Conservation (phyloP, 2,888 invertebrate genomes). For the Epinotia brunnichana region DNA sequence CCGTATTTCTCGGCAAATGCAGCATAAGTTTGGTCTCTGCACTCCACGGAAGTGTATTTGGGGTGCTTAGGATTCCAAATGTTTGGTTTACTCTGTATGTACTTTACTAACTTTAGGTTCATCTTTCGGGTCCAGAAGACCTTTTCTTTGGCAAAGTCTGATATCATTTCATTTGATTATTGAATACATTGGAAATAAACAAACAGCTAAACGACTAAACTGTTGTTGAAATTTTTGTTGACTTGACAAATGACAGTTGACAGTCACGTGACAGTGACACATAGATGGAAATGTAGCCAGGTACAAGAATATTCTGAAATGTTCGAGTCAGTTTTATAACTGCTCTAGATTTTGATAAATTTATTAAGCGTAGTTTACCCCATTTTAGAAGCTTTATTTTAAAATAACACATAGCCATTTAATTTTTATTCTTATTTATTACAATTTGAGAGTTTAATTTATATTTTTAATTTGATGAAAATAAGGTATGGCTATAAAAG, state of each 20-base stretch:
- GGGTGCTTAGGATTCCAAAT: slow-evolving; percentile 78
- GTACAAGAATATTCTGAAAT: not conserved
- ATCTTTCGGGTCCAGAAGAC: slow-evolving; percentile 77
- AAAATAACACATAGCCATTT: not conserved
- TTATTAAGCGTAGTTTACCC: not conserved
- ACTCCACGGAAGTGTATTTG: slow-evolving; percentile 69
- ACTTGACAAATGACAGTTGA: not conserved
- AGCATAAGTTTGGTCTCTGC: slow-evolving; percentile 69
- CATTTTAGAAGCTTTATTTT: not conserved
- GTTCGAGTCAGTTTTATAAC: not conserved
- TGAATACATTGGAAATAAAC: slow-evolving; percentile 15
- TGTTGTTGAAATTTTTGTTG: slow-evolving; percentile 3
- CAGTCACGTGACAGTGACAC: not conserved
- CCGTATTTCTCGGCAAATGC: slow-evolving; percentile 74
- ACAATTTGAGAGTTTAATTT: not conserved
- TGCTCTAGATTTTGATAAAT: not conserved
- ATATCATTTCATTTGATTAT: slow-evolving; percentile 57
- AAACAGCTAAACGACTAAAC: slow-evolving; percentile 10
- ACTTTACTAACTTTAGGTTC: slow-evolving; percentile 75
- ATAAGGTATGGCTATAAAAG: not conserved
- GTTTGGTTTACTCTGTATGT: slow-evolving; percentile 68
- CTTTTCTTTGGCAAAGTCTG: slow-evolving; percentile 76
- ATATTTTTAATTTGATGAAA: not conserved
- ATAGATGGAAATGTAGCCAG: not conserved
- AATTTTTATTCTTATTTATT: not conserved